Conservation (phyloP, 2,113 vertebrate species). For the Thryonomys swinderianus region DNA sequence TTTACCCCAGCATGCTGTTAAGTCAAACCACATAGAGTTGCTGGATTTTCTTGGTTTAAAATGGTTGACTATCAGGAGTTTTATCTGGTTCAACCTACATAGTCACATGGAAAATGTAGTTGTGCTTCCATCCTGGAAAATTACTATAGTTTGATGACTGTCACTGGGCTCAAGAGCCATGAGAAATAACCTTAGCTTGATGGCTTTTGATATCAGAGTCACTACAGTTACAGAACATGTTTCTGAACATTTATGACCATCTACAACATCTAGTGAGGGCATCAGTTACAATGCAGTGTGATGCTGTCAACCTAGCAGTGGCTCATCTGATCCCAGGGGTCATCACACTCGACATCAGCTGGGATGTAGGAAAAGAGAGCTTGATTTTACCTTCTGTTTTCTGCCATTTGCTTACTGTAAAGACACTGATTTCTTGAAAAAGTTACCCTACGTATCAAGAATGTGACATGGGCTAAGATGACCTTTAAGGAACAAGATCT, state of each 20-base stretch:
- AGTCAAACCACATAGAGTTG: background rate
- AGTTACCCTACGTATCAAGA: background rate
- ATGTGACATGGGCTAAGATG: background rate
- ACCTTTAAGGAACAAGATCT: background rate
- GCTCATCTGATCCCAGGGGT: constrained; percentile 49
- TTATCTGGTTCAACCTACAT: background rate
- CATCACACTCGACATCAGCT: constrained; percentile 60
- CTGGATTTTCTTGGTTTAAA: constrained; percentile 36
- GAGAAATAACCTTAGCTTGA: constrained; percentile 4
- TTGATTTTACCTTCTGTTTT: constrained; percentile 47
- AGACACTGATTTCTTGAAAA: background rate
- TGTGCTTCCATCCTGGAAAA: background rate
- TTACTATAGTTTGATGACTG: background rate
- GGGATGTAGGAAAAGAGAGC: constrained; percentile 49
- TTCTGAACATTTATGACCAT: background rate
- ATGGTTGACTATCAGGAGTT: constrained; percentile 39
- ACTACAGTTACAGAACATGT: background rate
- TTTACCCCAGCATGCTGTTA: background rate
- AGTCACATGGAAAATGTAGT: background rate
- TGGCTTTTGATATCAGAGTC: constrained; percentile 24
- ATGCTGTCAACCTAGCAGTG: constrained; percentile 30
- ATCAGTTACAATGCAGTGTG: background rate
- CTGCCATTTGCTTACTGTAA: constrained; percentile 55
- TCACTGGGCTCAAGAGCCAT: background rate
- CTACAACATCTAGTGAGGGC: constrained; percentile 9